Evolutionary conservation across 2,797 vertebrate species (phyloP), one percentile per base, ranked within the genome.

Genomic region (Nyctibius grandis): DNA sequence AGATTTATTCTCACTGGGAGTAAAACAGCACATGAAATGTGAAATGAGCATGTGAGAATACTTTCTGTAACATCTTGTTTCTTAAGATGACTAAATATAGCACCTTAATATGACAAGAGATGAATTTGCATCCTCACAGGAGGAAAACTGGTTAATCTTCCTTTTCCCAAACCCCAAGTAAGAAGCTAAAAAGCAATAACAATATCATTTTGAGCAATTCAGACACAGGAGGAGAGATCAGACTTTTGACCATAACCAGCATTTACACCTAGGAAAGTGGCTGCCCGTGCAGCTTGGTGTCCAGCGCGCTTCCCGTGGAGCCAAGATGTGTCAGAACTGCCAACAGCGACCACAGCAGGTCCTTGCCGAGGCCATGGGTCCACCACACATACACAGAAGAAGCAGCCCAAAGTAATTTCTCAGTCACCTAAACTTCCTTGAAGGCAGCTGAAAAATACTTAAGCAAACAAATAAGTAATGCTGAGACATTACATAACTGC

Each of bases 401-500:
- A 86, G 38, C 61, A 86, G 65, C 57, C 63, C 73, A 47, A 72
- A 91, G 57, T 59, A 78, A 84, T 86, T 94, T 86, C 34, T 86
- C 53, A 86, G 45, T 61, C 79, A 84, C n/a, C 57, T 88, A 73
- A 74, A 45, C 54, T 81, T 91, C 82, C 80, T 86, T 84, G 76
- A 75, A 93, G 65, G 73, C 26, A 90, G 65, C 28, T 57, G 38
- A 93, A 91, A 97, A 88, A 80, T 83, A 88, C 57, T 85, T 85
- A 44, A 84, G 70, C 33, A 79, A 93, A 77, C 28, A 93, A 93
- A 75, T 77, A 95, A 88, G 36, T n/a, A 96, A 91, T 70, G 48
- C 57, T 82, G 80, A 96, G 89, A 92, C 95, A 63, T 83, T 85
- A 86, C 91, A 89, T 88, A 97, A 85, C 91, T 95, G 73, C 94